Base-by-base conservation (phyloP, 1,140 invertebrate genomes). In the Drosophila elegans region DNA sequence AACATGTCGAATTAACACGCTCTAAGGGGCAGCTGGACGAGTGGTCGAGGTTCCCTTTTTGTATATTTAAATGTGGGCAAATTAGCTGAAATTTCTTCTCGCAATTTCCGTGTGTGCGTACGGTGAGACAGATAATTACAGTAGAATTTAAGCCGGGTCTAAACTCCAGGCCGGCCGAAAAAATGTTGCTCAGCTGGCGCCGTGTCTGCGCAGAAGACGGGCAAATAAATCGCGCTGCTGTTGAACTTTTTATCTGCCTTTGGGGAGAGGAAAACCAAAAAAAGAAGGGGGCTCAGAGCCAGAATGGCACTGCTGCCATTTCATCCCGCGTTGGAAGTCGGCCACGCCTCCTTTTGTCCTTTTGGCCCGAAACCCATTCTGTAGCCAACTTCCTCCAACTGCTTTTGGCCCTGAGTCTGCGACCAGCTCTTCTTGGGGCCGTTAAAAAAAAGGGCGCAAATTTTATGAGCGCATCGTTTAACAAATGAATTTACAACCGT, bases 401-500 rank as follows among this genome's bases (percentile, higher is more conserved):
- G 16, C 13, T 36, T 54, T 13, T 29, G 42, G 53, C 48, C 52
- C 29, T 29, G 42, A 41, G 54, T 34, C 57, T 38, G 36, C 48
- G 64, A 42, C 59, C 45, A 48, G 45, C 45, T 29, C 25, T 48
- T 52, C 49, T 52, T 36, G 67, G 53, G 74, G 59, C 80, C 80
- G 63, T 90, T 21, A 21, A 78, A 89, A 88, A 82, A 89, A 84
- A 90, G 84, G 80, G 85, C 84, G 84, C 85, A 90, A 90, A 86
- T 92, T 92, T 91, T 91, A 92, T 91, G 91, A 91, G 81, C 81
- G 79, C 88, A 89, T 92, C 91, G 84, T 91, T 92, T 92, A 92
- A 91, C 88, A 92, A 92, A 92, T 92, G 91, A 92, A 92, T 92
- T 92, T 92, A 92, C 90, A 92, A 91, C 91, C 88, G 82, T 91